These are phyloP conservation scores for Deilephila elpenor DNA, from an alignment of 2,888 invertebrate species.

Conservation along the genomic window DNA sequence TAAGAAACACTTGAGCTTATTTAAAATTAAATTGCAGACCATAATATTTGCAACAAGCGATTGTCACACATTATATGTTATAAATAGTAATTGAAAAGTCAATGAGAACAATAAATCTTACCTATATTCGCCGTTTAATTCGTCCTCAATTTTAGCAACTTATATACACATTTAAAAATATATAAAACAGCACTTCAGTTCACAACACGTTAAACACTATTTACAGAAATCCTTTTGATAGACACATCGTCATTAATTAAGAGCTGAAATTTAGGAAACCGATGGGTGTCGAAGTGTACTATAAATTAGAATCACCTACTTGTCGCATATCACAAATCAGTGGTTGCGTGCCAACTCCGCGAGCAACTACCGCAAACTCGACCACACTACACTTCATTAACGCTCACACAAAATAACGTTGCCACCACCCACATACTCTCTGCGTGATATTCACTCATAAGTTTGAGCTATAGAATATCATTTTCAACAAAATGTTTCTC, in stretches of 20 bases:
- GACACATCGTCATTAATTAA: not conserved
- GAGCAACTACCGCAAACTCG: slow-evolving; percentile 81
- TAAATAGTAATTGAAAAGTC: not conserved
- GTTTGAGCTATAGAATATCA: slow-evolving; percentile 46
- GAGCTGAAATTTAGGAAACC: slow-evolving; percentile 19
- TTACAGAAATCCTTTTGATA: slow-evolving; percentile 21
- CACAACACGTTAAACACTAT: slow-evolving; percentile 38
- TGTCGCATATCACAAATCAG: slow-evolving; percentile 73
- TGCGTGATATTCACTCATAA: slow-evolving; percentile 55
- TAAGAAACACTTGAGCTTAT: no score
- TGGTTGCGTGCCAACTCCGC: slow-evolving; percentile 79
- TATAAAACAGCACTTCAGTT: slow-evolving; percentile 41
- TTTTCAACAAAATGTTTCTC: slow-evolving; percentile 36
- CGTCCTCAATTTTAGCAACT: slow-evolving; percentile 62
- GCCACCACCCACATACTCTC: slow-evolving; percentile 53
- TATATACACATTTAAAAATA: slow-evolving; percentile 46
- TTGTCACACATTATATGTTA: no score
- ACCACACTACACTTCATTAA: slow-evolving; percentile 78
- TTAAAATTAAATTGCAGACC: no score
- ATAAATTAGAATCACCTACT: slow-evolving; percentile 51
- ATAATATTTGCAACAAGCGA: no score
- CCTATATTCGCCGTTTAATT: slow-evolving; percentile 60
- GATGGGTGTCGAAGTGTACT: slow-evolving; percentile 31
- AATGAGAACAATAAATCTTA: slow-evolving; percentile 41
- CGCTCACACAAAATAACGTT: slow-evolving; percentile 77